A percentile compares a stretch with the other conserved stretches of the same genome.
These are phyloP conservation scores for Drepanosiphum platanoidis DNA, from an alignment of 2,888 invertebrate species.

Conservation along the genomic window DNA sequence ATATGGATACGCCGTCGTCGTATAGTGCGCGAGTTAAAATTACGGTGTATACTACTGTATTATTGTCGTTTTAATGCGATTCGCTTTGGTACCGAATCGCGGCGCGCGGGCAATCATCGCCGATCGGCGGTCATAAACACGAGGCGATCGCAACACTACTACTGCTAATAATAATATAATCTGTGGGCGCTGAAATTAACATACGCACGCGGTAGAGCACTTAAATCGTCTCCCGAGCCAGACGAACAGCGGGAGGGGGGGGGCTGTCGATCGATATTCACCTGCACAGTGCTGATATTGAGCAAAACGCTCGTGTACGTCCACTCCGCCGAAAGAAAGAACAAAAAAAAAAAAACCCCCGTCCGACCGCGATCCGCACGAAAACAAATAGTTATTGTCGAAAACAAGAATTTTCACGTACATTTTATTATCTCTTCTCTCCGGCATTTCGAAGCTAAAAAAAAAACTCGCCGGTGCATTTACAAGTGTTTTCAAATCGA, in stretches of 20 bases:
- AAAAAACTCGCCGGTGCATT: no score
- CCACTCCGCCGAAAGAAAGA: not conserved
- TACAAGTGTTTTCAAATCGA: no score
- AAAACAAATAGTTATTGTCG: not conserved
- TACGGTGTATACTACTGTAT: not conserved
- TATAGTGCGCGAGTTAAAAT: no score
- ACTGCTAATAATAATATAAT: not conserved
- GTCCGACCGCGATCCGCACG: not conserved
- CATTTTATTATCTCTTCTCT: no score
- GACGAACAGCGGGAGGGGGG: not conserved
- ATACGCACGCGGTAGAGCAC: not conserved
- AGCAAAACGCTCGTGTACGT: not conserved
- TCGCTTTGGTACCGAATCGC: not conserved
- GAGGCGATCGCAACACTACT: not conserved
- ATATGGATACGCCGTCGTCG: no score
- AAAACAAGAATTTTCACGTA: no score
- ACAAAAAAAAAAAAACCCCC: not conserved
- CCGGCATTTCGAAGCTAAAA: no score
- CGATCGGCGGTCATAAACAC: not conserved
- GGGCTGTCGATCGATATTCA: not conserved
- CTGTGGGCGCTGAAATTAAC: not conserved
- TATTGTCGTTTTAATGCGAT: not conserved
- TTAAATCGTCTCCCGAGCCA: not conserved
- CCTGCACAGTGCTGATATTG: not conserved
- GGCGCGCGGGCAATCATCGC: no score